Evolutionary conservation across 2,797 vertebrate species (phyloP), one percentile per base, ranked within the genome.

Genomic region (Delichon dasypus): DNA sequence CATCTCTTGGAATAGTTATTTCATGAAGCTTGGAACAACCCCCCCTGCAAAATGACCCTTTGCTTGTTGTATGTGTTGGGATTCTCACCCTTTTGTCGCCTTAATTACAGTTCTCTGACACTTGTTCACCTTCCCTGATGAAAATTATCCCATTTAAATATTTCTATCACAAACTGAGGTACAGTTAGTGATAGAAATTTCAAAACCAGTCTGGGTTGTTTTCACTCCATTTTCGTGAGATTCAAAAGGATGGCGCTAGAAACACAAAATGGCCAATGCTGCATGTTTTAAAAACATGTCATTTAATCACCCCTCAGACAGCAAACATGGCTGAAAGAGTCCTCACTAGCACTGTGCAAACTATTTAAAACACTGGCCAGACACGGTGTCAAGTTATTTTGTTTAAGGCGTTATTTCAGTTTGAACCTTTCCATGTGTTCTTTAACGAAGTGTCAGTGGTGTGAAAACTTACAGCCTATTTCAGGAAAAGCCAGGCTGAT

Each of bases 371-470:
- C 76, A 14, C 7, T 1, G 74, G 19, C 85, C 88, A 96, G 91
- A 92, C 71, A 5, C 1, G 1, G 82, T 66, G 91, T 76, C 82
- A 14, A 73, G 53, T 81, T 38, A 22, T 60, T 36, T 66, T 1
- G 1, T 90, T 83, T 48, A 44, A 92, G 92, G 88, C 7, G n/a
- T 75, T 86, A 72, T n/a, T 93, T 55, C 70, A 25, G 36, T 42
- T 66, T 85, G 79, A 93, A 73, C 82, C 25, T 64, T 93, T 67
- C 91, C 75, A 44, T 86, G 91, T 92, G 91, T 88, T 96, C 76
- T 71, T 66, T 44, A 81, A 19, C 62, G 67, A 61, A 76, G 55
- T 84, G 85, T 57, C 21, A 72, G 57, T 13, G 22, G 19, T 91
- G 88, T 80, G 93, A 95, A 95, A 93, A 50, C 23, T 20, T 45